phyloP scores from a whole-genome alignment of 1,140 invertebrate genomes.

The Gryon sp. region DNA sequence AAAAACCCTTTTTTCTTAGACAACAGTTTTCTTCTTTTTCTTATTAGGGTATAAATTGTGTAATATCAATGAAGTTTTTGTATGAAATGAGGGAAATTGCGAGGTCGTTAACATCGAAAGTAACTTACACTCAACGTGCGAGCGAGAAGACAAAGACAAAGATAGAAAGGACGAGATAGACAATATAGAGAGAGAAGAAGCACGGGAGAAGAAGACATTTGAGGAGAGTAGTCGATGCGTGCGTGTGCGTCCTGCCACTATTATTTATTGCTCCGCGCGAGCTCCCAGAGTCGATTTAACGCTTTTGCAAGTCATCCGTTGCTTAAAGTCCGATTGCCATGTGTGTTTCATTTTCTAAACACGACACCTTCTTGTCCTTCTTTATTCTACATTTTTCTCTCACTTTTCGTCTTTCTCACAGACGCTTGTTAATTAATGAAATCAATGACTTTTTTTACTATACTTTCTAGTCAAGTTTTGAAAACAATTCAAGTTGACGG shows the following conservation, averaged over 20 bases:
- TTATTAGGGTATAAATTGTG: conserved; percentile 10
- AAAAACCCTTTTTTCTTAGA: too few relatives aligned
- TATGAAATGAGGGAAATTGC: conserved; percentile 39
- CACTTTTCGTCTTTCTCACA: too few relatives aligned
- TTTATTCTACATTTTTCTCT: too few relatives aligned
- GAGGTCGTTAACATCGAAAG: conserved; percentile 63
- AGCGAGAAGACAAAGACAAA: conserved; percentile 5
- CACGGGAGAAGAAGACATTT: conserved; percentile 39
- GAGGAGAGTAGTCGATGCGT: conserved; percentile 36
- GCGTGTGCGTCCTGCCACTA: conserved; percentile 44
- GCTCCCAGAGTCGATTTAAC: conserved; percentile 42
- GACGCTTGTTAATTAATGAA: conserved; percentile 9
- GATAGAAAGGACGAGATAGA: background rate
- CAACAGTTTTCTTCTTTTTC: too few relatives aligned
- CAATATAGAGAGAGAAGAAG: conserved; percentile 4
- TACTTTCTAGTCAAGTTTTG: too few relatives aligned
- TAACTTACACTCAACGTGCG: conserved; percentile 41
- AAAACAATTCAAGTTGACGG: too few relatives aligned
- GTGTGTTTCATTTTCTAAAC: conserved; percentile 14
- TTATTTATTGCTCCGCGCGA: conserved; percentile 44
- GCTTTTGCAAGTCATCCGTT: conserved; percentile 53
- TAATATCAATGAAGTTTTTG: conserved; percentile 29
- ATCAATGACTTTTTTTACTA: background rate
- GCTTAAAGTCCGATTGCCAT: conserved; percentile 1
- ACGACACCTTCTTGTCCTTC: background rate